Evolutionary conservation across 2,797 vertebrate genomes (phyloP), one percentile per base, ranked within the genome.

Genomic region (Potorous gilbertii): DNA sequence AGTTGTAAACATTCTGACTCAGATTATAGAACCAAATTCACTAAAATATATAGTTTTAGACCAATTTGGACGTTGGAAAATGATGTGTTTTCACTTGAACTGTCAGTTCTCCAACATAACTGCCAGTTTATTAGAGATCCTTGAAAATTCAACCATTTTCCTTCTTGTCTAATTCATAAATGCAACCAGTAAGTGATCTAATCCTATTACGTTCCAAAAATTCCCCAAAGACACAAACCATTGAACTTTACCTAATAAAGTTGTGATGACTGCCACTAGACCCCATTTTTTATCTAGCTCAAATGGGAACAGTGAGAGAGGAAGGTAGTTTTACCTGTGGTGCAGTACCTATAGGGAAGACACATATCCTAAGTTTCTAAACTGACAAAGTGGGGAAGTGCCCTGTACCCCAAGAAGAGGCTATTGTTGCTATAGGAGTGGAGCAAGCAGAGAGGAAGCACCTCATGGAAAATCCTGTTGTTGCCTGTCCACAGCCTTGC

Each of bases 81-180:
- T 92, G 87, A 97, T 97, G 54, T 90, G 90, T 92, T 97, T 97
- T 95, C 92, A 90, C 56, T 97, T 96, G 87, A 94, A 92, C 96
- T 97, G 96, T 96, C 97, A 97, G 96, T 96, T 97, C 95, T 92
- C 92, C 94, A 81, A 95, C 96, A 97, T 92, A 95, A 94, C 94
- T 90, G n/a, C 91, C 93, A 95, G 97, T 96, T 97, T 96, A 96
- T 40, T 96, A 94, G 96, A 95, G 95, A 96, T 87, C 13, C 92
- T 94, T 93, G 97, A 97, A 90, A 94, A 54, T 97, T 95, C 56
- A 92, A 94, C 95, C 24, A 66, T 92, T 56, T 94, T 97, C 96
- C 96, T 95, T 95, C 24, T 57, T 96, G 90, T 96, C 90, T 96
- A 93, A 40, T 96, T 96, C 87, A 81, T 34, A 95, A 74, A 95